These are phyloP conservation scores for Nycticryphes semicollaris DNA, from an alignment of 2,113 vertebrate genomes.

Conservation along the genomic window DNA sequence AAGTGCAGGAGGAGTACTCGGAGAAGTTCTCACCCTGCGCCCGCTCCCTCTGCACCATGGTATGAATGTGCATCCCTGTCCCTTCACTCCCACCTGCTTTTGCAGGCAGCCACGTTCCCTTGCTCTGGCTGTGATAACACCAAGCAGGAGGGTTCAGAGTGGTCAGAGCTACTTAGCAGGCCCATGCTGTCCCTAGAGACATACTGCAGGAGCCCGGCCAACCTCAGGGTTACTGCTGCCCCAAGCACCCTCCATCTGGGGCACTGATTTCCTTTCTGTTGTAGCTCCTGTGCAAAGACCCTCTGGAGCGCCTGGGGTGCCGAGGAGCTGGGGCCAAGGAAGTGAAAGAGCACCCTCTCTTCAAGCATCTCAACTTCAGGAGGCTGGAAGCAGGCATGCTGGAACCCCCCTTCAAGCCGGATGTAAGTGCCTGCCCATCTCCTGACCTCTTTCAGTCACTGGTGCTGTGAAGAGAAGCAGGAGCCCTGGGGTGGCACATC, in stretches of 20 bases:
- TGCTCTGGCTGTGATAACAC: background rate
- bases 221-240: background rate
- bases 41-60: conserved; percentile 88
- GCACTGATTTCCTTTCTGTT: background rate
- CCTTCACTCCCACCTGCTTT: background rate
- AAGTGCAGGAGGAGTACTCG: conserved; percentile 91
- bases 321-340: conserved; percentile 85
- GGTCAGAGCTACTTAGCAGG: background rate
- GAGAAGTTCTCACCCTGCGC: conserved; percentile 87
- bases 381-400: conserved; percentile 94
- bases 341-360: conserved; percentile 90
- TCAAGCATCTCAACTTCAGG: conserved; percentile 93
- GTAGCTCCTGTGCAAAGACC: conserved; percentile 93
- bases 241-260: background rate
- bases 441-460: background rate
- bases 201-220: background rate
- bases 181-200: background rate
- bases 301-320: conserved; percentile 86
- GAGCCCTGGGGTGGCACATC: background rate
- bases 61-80: conserved; percentile 6
- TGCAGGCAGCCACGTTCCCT: background rate
- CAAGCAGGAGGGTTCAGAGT: background rate
- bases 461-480: background rate
- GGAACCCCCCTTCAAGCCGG: conserved; percentile 91
- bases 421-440: conserved; percentile 77